Evolutionary conservation across 35 echinoderm and acorn worm species (phyloP), one percentile per base, ranked within the genome.

Genomic region (Apostichopus japonicus): DNA sequence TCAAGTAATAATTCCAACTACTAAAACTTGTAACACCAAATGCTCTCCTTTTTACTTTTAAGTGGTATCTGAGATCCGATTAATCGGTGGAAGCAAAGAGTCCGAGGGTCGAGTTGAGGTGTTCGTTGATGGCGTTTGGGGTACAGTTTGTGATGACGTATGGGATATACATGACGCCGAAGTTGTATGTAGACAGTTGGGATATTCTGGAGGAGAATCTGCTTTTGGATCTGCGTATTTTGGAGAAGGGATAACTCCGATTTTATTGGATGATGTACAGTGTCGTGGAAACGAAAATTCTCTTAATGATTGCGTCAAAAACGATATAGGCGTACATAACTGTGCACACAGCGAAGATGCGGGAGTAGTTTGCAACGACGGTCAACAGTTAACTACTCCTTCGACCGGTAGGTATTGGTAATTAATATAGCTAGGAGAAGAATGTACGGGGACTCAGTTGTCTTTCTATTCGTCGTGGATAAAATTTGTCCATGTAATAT

Each of bases 51-150:
- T 44, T 55, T 55, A 56, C 83, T 33, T 33, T 33, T 33, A 33
- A 55, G 59, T 13, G 10, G 58, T 90, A n/a, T n/a, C 23, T 44
- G 92, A 78, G 15, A 63, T 93, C 10, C 86, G 92, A 56, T 24
- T 93, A 10, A 73, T 80, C 21, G 73, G 58, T 78, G 92, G 92
- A 17, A 93, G 86, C 23, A 33, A 55, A n/a, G 84, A 84, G 7
- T 58, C 79, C 19, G 84, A 93, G 79, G 92, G 92, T 11, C 63
- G 92, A 27, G 92, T 93, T 4, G 92, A 93, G 54, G 71, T 93
- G 13, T 90, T 90, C 59, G 33, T 90, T 80, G 77, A 79, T 21
- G 33, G 87, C 23, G 51, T 57, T 5, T 93, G 92, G 92, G 92
- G 92, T 33, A 93, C 84, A 1, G 54, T 93, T 7, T 93, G 92